Conservation (phyloP, 35 echinoderm and acorn worm genomes). For the Acanthaster planci region DNA sequence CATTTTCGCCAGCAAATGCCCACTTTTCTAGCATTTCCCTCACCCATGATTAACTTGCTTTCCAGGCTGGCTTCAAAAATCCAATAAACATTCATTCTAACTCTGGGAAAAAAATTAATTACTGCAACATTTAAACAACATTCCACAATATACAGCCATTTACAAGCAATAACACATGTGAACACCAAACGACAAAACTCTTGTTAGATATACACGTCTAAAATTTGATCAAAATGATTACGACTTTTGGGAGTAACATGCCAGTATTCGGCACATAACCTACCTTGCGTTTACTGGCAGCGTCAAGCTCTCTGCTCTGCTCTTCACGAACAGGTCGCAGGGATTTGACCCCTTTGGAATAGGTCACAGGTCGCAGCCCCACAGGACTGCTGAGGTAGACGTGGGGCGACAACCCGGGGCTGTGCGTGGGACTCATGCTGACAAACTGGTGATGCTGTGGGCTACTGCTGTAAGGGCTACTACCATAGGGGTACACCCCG, state of each 20-base stretch:
- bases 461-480: not conserved
- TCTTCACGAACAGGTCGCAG: conserved; percentile 33
- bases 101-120: not conserved
- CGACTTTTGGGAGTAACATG: no score
- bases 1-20: no score
- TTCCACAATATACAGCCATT: not conserved
- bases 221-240: no score
- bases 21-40: no score
- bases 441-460: not conserved
- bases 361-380: conserved; percentile 4
- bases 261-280: not conserved
- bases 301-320: conserved; percentile 6
- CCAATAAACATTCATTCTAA: no score
- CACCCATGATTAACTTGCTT: no score
- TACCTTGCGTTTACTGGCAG: conserved; percentile 27
- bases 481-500: conserved; percentile 19
- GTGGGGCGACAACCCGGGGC: not conserved
- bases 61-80: no score
- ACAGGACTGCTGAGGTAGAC: conserved; percentile 43
- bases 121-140: not conserved
- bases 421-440: conserved; percentile 23
- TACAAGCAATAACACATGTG: not conserved
- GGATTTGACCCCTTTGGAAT: conserved; percentile 26
- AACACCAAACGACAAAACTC: not conserved
- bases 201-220: not conserved